Evolutionary conservation across 2,113 vertebrate genomes (phyloP).

Genomic region (Bubo bubo): DNA sequence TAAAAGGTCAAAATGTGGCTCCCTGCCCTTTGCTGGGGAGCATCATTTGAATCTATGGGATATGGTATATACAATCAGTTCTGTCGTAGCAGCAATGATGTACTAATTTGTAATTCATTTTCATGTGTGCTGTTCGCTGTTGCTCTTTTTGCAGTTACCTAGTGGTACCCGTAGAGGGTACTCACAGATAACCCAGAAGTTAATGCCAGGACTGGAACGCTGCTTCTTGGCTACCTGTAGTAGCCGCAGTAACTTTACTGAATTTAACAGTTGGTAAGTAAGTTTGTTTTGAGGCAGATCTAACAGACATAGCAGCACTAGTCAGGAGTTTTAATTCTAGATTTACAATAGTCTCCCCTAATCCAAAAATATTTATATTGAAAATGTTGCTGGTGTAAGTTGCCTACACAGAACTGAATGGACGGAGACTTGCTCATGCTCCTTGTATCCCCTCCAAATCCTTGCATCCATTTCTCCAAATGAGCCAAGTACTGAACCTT

Average conservation of each 20-base stretch:
- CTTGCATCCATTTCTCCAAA: not conserved
- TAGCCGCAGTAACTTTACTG: rapidly evolving
- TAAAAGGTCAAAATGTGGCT: not conserved
- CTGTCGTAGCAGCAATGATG: too few species aligned
- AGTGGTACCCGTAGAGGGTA: not conserved
- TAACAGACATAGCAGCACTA: not conserved
- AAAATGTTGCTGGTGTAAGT: not conserved
- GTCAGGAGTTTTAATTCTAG: not conserved
- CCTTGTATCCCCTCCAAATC: not conserved
- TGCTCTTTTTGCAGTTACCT: rapidly evolving
- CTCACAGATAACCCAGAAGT: not conserved
- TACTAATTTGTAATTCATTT: rapidly evolving
- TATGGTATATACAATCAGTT: rapidly evolving
- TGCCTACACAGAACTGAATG: not conserved
- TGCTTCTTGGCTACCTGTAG: rapidly evolving
- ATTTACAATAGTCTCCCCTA: rapidly evolving
- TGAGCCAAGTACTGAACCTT: not conserved
- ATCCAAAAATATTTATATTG: not conserved
- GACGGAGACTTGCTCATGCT: rapidly evolving
- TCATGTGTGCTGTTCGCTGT: rapidly evolving
- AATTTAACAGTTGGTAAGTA: rapidly evolving
- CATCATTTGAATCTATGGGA: not conserved
- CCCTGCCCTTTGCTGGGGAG: not conserved
- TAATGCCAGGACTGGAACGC: rapidly evolving
- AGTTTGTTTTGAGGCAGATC: not conserved